Conservation (phyloP, 2,113 vertebrate genomes). For the Serinus canaria region DNA sequence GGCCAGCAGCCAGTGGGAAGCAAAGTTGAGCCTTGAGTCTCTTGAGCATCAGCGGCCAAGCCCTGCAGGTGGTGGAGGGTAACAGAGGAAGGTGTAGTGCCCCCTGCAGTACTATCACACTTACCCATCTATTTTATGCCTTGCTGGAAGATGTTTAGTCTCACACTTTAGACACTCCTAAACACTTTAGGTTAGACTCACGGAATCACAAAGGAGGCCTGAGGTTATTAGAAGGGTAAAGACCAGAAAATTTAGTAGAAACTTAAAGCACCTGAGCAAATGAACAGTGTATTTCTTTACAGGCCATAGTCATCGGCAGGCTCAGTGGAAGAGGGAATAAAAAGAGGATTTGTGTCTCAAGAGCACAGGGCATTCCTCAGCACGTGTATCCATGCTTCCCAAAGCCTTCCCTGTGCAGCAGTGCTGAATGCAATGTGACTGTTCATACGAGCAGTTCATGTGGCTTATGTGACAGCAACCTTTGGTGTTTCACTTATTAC, state of each 20-base stretch:
- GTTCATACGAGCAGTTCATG: neutral
- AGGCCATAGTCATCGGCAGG: neutral
- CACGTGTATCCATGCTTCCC: neutral
- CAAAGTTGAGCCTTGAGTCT: neutral
- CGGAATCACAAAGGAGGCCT: accelerated
- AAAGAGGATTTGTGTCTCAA: neutral
- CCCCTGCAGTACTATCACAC: neutral
- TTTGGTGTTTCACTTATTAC: neutral
- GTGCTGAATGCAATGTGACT: neutral
- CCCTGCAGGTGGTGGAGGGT: accelerated
- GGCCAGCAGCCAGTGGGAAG: neutral
- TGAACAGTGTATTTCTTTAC: neutral
- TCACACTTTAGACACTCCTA: neutral
- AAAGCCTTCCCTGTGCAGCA: neutral
- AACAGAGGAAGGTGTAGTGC: neutral
- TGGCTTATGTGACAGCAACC: accelerated
- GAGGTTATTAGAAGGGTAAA: neutral
- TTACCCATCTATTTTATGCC: neutral
- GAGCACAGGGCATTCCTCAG: neutral
- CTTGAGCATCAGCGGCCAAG: neutral
- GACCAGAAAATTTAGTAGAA: neutral
- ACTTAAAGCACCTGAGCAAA: neutral
- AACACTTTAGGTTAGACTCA: neutral
- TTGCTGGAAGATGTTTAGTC: neutral
- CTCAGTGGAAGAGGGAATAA: neutral